Base-by-base conservation (phyloP, 2,797 vertebrate species). In the Chelon labrosus region DNA sequence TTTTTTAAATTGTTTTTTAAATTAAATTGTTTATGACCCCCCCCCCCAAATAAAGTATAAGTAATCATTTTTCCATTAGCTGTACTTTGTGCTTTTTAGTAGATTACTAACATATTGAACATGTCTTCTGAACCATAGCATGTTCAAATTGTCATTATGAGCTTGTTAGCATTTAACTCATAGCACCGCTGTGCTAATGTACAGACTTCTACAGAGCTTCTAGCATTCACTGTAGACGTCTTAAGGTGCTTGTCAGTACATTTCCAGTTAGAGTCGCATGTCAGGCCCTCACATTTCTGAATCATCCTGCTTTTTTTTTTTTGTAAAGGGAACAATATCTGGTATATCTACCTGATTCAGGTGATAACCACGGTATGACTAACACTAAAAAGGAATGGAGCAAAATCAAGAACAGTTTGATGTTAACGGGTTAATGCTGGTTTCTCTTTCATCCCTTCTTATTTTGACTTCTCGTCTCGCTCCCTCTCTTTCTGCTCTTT, bases 401-500 rank as follows among this genome's bases (percentile, higher is more conserved):
- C 46, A 51, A 61, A 60, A 59, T 37, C 16, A n/a, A n/a, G 7
- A 46, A 46, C 16, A 35, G 55, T 46, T 54, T 61, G 39, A 38
- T 12, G 17, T 71, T 57, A 38, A 37, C 55, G 17, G 65, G 39
- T 61, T 57, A 64, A 73, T 60, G 0, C n/a, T 9, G 9, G 17
- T 65, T 6, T 31, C 25, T 53, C 69, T 65, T 66, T 79, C 10
- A 73, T 61, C 27, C 11, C 64, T 69, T 54, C 52, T 52, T 69
- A 20, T 74, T 65, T 70, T 59, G 57, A 5, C 14, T 4, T 53
- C 37, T 66, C 13, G 39, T 65, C 42, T 51, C 13, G 53, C 37
- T 71, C 27, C 42, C 42, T 71, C 11, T 68, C 63, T 59, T 35
- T 54, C 53, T 75, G 54, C 44, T 59, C 49, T 66, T 75, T 51